Base-by-base conservation (phyloP, 2,797 vertebrate genomes). In the Acanthurus lineatus region DNA sequence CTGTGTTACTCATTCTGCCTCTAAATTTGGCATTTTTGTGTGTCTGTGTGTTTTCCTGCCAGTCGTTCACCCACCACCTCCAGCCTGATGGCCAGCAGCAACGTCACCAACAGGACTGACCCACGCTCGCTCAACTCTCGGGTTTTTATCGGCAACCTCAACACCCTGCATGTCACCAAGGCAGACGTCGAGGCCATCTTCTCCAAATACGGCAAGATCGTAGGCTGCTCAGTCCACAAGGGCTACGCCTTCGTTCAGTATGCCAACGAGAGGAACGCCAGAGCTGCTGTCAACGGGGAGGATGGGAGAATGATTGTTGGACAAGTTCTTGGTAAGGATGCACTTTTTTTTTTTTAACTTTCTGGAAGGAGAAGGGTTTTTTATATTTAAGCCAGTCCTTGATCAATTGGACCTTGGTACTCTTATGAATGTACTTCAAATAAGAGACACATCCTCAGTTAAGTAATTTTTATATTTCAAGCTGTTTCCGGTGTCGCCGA, bases 161-260 rank as follows among this genome's bases (percentile, higher is more conserved):
- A 99, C 91, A 99, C 97, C 6, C 94, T 98, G 90, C 95, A 98
- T 92, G 97, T 99, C 79, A 99, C 97, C 93, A 98, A 98, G 90
- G 95, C 93, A 0, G 97, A 99, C 11, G 97, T 99, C 56, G 97
- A 98, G 89, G 96, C 97, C 81, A 98, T 99, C 86, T 98, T 99
- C 90, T 89, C 96, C 65, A 99, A 99, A 89, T 99, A 98, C 1
- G 97, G 97, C 82, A 97, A 98, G 94, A 96, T 98, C 38, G 97
- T 98, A 1, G 97, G 97, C 83, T 98, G 97, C 94, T 98, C 97
- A 1, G 96, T 99, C 69, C 97, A 99, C 95, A 99, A 99, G 90
- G 97, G 97, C 80, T 98, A 96, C 82, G 97, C 97, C 84, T 99
- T 99, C 9, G 97, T 99, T 60, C 97, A 99, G 79, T 98, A 93